phyloP scores from a whole-genome alignment of 2,888 invertebrate genomes.

The Hypolimnas misippus region DNA sequence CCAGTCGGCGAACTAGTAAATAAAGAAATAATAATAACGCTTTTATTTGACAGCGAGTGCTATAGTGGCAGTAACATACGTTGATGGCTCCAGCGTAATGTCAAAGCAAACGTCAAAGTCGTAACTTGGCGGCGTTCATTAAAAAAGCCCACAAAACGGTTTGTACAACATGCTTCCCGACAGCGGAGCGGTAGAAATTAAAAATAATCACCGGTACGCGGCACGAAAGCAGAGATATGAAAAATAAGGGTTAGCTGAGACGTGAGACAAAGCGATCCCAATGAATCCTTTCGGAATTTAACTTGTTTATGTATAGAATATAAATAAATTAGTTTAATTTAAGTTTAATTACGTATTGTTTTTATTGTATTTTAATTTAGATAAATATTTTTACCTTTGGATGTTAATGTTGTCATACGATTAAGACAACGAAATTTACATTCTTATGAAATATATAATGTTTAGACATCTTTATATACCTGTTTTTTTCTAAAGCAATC shows the following conservation, averaged over 20 bases:
- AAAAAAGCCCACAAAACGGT: slow-evolving; percentile 63
- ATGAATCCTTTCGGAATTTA: background rate
- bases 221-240: slow-evolving; percentile 71
- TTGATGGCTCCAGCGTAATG: slow-evolving; percentile 49
- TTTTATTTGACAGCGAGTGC: slow-evolving; percentile 46
- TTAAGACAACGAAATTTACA: too few species aligned
- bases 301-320: too few species aligned
- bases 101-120: slow-evolving; percentile 61
- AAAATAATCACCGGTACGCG: slow-evolving; percentile 68
- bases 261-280: slow-evolving; percentile 21
- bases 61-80: slow-evolving; percentile 44
- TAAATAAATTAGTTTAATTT: background rate
- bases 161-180: slow-evolving; percentile 67
- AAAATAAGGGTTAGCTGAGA: slow-evolving; percentile 58
- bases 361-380: too few species aligned
- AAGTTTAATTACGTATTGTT: background rate
- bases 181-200: slow-evolving; percentile 68
- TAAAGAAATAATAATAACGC: slow-evolving; percentile 45
- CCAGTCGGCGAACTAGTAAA: slow-evolving; percentile 36
- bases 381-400: too few species aligned
- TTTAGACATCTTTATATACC: too few species aligned
- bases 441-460: too few species aligned
- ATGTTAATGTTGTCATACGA: too few species aligned
- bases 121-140: slow-evolving; percentile 63
- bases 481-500: too few species aligned